Evolutionary conservation across 2,113 vertebrate species (phyloP), one percentile per base, ranked within the genome.

Genomic region (Eudyptes chrysolophus): DNA sequence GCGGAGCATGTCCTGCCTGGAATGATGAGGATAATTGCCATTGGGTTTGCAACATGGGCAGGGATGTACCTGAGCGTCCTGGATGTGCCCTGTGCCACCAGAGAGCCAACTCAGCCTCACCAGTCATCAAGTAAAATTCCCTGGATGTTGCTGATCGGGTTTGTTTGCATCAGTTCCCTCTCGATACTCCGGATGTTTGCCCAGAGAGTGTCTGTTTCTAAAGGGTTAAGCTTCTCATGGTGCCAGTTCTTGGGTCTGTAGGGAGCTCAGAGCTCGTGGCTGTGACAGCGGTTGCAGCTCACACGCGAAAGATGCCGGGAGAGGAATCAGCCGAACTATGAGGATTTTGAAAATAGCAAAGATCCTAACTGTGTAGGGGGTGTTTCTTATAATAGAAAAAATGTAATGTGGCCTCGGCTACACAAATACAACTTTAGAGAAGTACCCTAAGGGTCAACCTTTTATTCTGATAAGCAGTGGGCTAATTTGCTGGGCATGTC

Each of bases 271-370:
- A 15, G 66, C 48, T 29, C 5, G 5, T 32, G 58, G 34, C 54
- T n/a, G 19, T 19, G 65, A 20, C 26, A 25, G 52, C 0, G 1
- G 34, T 36, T 54, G 75, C 83, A 64, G 80, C 38, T 68, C 61
- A 3, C 1, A 0, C 68, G 1, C 1, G 14, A 20, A 79, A 66
- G 81, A 20, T 66, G 46, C 68, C 0, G 2, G 51, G 36, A 55
- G 51, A 65, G 81, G 18, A 52, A 44, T 46, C 6, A 2, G 55
- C 51, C 5, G 4, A 19, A 2, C 27, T 30, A 14, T 0, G 2
- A 38, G 78, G 68, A 38, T 55, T 84, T 16, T 30, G 71, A 9
- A 57, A 85, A 64, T 14, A 69, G 32, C 5, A 71, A 22, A 77
- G 48, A 58, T 2, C 58, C 9, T 3, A 17, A 64, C 16, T 48